These are phyloP conservation scores for Antechinus flavipes DNA, from an alignment of 2,113 vertebrate species.

Conservation along the genomic window DNA sequence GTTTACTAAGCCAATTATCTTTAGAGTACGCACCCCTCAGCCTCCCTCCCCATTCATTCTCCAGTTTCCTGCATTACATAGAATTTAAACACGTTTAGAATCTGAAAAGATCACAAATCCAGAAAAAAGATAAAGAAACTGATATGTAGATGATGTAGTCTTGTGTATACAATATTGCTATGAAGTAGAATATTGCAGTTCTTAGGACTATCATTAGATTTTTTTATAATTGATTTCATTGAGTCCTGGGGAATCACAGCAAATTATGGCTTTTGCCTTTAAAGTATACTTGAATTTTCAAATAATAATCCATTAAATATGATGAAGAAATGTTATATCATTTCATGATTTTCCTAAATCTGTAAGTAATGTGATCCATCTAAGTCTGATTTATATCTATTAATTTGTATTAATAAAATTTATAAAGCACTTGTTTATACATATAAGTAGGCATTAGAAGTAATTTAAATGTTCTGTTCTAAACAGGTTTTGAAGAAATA, in stretches of 20 bases:
- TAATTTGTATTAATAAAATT: not conserved
- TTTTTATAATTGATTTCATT: not conserved
- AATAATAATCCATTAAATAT: not conserved
- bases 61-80: no score
- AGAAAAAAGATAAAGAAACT: not conserved
- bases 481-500: constrained; percentile 4
- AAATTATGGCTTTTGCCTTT: constrained; percentile 16
- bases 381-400: not conserved
- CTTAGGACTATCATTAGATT: not conserved
- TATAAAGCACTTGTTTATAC: constrained; percentile 4
- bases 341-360: not conserved
- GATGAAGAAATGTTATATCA: not conserved
- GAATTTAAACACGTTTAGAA: not conserved
- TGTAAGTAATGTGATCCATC: not conserved
- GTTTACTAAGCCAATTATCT: not conserved
- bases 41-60: no score
- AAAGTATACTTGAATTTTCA: not conserved
- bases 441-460: not conserved
- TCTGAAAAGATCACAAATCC: not conserved
- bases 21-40: no score
- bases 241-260: not conserved
- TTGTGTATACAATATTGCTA: not conserved
- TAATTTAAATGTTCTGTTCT: constrained; percentile 14
- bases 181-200: not conserved
- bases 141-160: not conserved